phyloP scores from a whole-genome alignment of 2,113 vertebrate species.

The Thalassoma bifasciatum region DNA sequence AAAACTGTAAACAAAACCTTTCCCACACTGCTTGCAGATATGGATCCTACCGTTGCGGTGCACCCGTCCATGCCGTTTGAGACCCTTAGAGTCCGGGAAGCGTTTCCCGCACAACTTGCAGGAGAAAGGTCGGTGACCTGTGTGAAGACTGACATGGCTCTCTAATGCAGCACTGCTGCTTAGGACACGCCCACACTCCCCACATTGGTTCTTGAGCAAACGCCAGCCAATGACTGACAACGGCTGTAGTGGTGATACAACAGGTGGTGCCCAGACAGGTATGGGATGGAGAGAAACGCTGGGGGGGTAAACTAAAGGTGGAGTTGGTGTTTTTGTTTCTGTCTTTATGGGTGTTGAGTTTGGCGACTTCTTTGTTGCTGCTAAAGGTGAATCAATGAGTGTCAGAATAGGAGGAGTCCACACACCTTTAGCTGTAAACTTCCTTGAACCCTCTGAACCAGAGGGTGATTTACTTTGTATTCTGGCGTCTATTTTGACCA shows the following conservation, averaged over 20 bases:
- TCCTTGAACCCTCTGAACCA: constrained; percentile 8
- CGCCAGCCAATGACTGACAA: constrained; percentile 62
- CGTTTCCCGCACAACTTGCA: constrained; percentile 77
- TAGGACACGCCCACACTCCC: constrained; percentile 77
- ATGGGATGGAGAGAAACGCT: constrained; percentile 31
- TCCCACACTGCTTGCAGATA: constrained; percentile 77
- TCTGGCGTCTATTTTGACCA: constrained; percentile 9
- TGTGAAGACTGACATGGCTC: constrained; percentile 78
- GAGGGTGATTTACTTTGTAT: neutral
- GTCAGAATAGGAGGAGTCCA: constrained; percentile 55
- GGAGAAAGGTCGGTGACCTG: constrained; percentile 65
- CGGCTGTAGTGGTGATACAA: constrained; percentile 69
- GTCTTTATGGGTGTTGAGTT: constrained; percentile 3
- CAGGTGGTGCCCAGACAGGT: constrained; percentile 27
- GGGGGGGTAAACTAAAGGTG: neutral
- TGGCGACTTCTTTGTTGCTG: neutral
- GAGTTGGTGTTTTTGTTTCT: constrained; percentile 2
- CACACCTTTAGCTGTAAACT: constrained; percentile 17
- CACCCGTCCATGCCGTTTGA: constrained; percentile 77
- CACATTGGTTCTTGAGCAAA: constrained; percentile 78
- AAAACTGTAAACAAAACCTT: constrained; percentile 81
- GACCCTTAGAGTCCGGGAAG: constrained; percentile 73
- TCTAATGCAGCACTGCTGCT: constrained; percentile 73
- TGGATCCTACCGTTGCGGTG: constrained; percentile 78
- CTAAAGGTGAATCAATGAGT: neutral